Evolutionary conservation across 2,888 invertebrate species (phyloP), one percentile per base, ranked within the genome.

Genomic region (Cheilosia vulpina): DNA sequence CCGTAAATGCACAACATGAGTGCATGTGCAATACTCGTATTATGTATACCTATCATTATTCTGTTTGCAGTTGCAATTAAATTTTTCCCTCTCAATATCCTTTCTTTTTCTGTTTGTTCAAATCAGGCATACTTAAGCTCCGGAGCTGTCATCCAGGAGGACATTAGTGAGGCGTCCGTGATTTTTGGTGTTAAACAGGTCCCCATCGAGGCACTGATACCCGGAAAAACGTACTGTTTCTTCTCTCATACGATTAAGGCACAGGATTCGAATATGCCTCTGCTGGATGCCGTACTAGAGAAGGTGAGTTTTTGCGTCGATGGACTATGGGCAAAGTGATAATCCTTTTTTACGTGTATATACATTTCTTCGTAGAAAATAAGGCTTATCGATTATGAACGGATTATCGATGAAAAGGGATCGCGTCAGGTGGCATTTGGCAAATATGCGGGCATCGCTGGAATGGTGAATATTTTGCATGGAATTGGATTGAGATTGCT

Each of bases 241-340:
- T 99, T 99, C 93, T 99, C 99, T 0, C 99, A 99, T 92, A 99
- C 99, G 0, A 99, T 99, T 89, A 99, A 99, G 92, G 99, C 99
- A 0, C 99, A 99, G 92, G 98, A 98, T 90, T 96, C 96, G 50
- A 99, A 99, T 91, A 99, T 99, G 99, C 96, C 98, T 0, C 94
- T 99, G 89, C 92, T 99, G 87, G 99, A 99, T 92, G 97, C 98
- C 4, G 96, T 99, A 87, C 92, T 99, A 69, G 98, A 99, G 90
- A 98, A 98, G 90, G 91, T 91, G 58, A 85, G 68, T 31, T 17
- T 11, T 31, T 24, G 43, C 19, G 15, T 11, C n/a, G 47, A 1
- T 13, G 47, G 34, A 21, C 6, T n/a, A 2, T 55, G n/a, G 7
- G 7, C n/a, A 43, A 55, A 62, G 34, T 34, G 50, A 71, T 77